A percentile compares a stretch with the other conserved stretches of the same genome.
Conservation (phyloP, 53 echinoderm and acorn worm genomes). For the Actinopyga echinites region DNA sequence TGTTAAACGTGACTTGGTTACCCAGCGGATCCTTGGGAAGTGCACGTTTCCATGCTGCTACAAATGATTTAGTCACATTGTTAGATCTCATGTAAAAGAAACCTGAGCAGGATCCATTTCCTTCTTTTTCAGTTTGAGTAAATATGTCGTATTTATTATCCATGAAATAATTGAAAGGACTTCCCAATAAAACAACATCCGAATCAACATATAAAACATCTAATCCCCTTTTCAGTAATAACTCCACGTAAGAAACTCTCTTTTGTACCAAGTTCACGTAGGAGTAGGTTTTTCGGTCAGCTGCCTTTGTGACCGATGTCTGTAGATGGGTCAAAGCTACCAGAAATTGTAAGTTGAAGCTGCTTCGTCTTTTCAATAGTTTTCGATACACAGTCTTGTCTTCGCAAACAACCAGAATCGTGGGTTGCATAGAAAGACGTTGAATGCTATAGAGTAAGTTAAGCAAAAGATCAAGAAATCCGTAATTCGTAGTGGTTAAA, state of each 20-base stretch:
- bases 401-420: neutral
- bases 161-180: neutral
- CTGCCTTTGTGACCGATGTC: neutral
- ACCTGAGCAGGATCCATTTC: neutral
- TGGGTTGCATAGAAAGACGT: neutral
- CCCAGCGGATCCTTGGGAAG: neutral
- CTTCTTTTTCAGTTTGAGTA: neutral
- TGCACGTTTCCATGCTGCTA: neutral
- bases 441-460: neutral
- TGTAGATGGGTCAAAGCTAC: neutral
- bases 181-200: neutral
- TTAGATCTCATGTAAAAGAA: neutral
- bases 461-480: neutral
- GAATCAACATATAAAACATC: neutral
- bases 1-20: neutral
- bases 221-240: neutral
- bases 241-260: neutral
- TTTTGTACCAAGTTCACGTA: neutral
- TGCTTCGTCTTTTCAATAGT: neutral
- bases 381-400: neutral
- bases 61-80: neutral
- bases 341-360: neutral
- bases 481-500: neutral
- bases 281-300: too few species aligned
- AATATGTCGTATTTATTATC: neutral